A percentile compares a stretch with the other conserved stretches of the same genome.
phyloP scores from a whole-genome alignment of 2,797 vertebrate species.

The Falco cherrug region DNA sequence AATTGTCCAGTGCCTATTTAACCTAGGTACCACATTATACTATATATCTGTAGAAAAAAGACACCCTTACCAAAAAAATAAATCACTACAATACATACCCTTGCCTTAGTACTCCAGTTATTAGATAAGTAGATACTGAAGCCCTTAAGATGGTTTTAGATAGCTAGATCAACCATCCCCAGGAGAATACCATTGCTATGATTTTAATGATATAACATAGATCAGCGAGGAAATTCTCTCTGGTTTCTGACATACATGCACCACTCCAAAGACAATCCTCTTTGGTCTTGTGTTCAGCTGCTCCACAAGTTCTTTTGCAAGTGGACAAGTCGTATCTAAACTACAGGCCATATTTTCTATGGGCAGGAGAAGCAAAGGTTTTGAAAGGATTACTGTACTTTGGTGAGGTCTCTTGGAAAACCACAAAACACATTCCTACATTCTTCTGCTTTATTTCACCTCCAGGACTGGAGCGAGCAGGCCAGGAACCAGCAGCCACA shows the following conservation, averaged over 20 bases:
- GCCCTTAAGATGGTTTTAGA: neutral
- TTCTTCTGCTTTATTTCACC: conserved; percentile 58
- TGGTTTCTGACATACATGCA: rapidly evolving
- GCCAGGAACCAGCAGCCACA: neutral
- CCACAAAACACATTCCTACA: conserved; percentile 25
- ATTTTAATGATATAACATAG: neutral
- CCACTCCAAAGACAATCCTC: rapidly evolving
- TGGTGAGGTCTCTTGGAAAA: conserved; percentile 34
- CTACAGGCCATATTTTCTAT: neutral
- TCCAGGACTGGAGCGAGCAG: neutral
- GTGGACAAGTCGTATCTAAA: conserved; percentile 21
- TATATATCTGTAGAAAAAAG: neutral
- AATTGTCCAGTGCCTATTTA: neutral
- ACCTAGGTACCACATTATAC: neutral
- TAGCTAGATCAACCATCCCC: neutral
- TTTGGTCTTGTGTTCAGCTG: neutral
- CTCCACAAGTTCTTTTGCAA: neutral
- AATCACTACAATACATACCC: neutral
- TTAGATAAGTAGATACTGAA: neutral
- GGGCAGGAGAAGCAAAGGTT: conserved; percentile 27
- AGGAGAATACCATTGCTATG: neutral
- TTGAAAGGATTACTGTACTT: conserved; percentile 50
- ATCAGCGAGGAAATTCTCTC: neutral
- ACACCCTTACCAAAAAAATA: neutral
- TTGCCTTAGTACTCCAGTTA: neutral